Evolutionary conservation across 2,113 vertebrate species (phyloP), one percentile per base, ranked within the genome.

Genomic region (Hystrix brachyura): DNA sequence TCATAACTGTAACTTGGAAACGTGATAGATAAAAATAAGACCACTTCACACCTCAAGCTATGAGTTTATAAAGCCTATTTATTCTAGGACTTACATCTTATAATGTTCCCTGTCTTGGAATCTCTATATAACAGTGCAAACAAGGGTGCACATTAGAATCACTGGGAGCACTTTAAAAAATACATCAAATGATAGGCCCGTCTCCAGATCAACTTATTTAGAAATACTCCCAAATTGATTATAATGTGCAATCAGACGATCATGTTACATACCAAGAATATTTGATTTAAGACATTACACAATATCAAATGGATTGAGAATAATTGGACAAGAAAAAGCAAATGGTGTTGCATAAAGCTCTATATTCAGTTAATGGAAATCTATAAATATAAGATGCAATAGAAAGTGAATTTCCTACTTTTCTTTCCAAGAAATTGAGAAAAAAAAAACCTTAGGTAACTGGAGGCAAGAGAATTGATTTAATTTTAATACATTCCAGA

Each of bases 331-430:
- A 43, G 38, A 85, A 89, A 79, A 89, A 83, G 5, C 79, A 3
- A 94, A 74, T 91, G 53, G 64, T 27, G 81, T 11, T 38, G 10
- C 25, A 90, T 83, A 62, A 29, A 34, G 38, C 5, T 85, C 7
- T 84, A 85, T 74, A 80, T 67, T 96, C 51, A 60, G 43, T 43
- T 87, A 90, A 87, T 32, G n/a, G 32, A 93, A 94, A 93, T 87
- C 13, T 64, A 74, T 57, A 95, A 95, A 72, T 88, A 17, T 43
- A 74, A 84, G 3, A 79, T 94, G 43, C 48, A 93, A 76, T 76
- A 92, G 93, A 74, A 94, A 74, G 53, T 80, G 18, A 91, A 95
- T 67, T 87, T 90, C 65, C 43, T 71, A 67, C 15, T 67, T 92
- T 95, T 88, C 46, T 34, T 83, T 74, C 3, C 1, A 96, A 93